These are phyloP conservation scores for Diorhabda elongata DNA, from an alignment of 1,140 invertebrate species.

Conservation along the genomic window DNA sequence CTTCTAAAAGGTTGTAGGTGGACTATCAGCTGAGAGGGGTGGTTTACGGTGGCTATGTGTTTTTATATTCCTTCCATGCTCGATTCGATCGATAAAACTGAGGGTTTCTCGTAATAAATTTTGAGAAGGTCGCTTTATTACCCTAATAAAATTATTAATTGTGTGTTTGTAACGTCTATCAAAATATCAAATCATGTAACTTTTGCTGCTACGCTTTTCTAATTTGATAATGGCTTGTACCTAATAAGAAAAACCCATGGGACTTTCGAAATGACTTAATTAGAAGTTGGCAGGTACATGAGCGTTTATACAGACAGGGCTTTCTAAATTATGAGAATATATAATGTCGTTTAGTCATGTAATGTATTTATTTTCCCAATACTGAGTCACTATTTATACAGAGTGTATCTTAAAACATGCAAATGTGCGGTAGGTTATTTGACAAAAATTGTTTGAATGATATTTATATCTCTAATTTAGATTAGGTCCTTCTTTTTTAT, in stretches of 20 bases:
- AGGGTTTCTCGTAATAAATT: background rate
- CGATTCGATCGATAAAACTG: background rate
- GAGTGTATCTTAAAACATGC: too few species aligned
- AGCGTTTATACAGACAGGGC: too few species aligned
- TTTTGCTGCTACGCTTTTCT: background rate
- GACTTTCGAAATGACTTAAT: background rate
- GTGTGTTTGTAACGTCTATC: background rate
- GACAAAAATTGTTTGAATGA: too few species aligned
- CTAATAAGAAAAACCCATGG: background rate
- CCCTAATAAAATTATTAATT: conserved; percentile 3
- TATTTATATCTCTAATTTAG: too few species aligned
- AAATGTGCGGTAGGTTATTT: too few species aligned
- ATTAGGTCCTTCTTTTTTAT: too few species aligned
- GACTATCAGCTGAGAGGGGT: background rate
- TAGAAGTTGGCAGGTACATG: background rate
- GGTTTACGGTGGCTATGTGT: background rate
- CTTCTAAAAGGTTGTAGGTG: background rate
- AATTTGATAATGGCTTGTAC: background rate
- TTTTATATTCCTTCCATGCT: background rate
- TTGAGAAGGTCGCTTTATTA: conserved; percentile 2
- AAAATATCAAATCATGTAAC: background rate
- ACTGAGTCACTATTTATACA: too few species aligned
- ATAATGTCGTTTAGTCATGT: too few species aligned
- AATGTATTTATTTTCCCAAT: too few species aligned
- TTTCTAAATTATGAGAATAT: too few species aligned